Evolutionary conservation across 2,888 invertebrate species (phyloP).

Genomic region (Eristalis arbustorum): DNA sequence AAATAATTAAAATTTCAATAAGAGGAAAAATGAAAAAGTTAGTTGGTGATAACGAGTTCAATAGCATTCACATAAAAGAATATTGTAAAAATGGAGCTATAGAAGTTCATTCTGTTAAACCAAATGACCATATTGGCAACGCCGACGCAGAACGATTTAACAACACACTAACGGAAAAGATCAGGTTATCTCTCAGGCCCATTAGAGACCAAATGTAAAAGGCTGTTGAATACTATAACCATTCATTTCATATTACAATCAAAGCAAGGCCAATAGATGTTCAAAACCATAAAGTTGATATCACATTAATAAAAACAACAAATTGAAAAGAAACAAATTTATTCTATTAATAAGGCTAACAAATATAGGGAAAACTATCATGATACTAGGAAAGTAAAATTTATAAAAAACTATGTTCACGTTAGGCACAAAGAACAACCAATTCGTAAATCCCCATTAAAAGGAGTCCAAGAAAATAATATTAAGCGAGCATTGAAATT

Average conservation of each 20-base stretch:
- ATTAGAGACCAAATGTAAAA: constrained; percentile 63
- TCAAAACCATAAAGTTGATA: constrained; percentile 20
- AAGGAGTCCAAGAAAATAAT: constrained; percentile 16
- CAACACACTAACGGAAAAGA: no score
- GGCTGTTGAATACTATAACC: constrained; percentile 58
- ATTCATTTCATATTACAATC: constrained; percentile 55
- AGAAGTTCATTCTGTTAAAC: constrained; percentile 52
- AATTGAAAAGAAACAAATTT: constrained; percentile 17
- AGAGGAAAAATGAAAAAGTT: no score
- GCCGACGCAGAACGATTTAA: constrained; percentile 41
- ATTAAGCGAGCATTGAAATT: constrained; percentile 47
- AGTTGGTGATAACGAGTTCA: no score
- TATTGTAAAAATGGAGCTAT: constrained; percentile 46
- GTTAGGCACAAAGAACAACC: constrained; percentile 43
- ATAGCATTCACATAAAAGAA: constrained; percentile 47
- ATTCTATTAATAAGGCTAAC: constrained; percentile 28
- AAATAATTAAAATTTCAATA: constrained; percentile 53
- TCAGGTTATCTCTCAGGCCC: no score
- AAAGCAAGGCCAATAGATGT: constrained; percentile 55
- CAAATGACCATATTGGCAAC: constrained; percentile 43
- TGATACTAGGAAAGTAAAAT: no score
- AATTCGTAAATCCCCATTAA: no score
- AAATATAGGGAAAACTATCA: constrained; percentile 29
- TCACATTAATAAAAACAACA: constrained; percentile 2
- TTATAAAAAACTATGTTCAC: constrained; percentile 41